A percentile compares a stretch with the other conserved stretches of the same genome.
phyloP scores from a whole-genome alignment of 2,797 vertebrate species.

The Poecilia picta region DNA sequence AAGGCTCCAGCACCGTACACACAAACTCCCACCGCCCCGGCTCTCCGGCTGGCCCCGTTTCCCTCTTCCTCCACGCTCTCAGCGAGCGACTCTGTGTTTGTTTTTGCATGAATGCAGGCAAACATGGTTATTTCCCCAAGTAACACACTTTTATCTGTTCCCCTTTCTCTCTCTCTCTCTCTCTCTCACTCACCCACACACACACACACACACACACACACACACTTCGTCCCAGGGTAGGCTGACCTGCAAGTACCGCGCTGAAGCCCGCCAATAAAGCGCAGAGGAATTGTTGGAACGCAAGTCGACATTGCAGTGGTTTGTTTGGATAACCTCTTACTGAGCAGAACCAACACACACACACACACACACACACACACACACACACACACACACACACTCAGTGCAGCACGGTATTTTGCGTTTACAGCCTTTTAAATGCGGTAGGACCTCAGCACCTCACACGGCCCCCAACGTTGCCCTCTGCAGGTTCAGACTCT shows the following conservation, averaged over 20 bases:
- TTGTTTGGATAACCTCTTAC: constrained; percentile 78
- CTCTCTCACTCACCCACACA: too few relatives aligned
- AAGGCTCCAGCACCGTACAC: constrained; percentile 36
- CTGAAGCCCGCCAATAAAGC: constrained; percentile 76
- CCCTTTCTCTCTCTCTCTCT: too few relatives aligned
- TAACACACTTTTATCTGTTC: constrained; percentile 22
- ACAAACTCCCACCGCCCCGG: constrained; percentile 36
- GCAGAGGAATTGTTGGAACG: constrained; percentile 74
- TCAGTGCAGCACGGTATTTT: constrained; percentile 63
- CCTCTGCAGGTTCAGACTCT: constrained; percentile 47
- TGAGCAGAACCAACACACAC: constrained; percentile 46
- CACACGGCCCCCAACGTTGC: constrained; percentile 49
- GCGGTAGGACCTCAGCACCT: constrained; percentile 47
- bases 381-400: constrained; percentile 39
- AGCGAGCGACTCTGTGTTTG: constrained; percentile 54
- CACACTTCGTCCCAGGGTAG: constrained; percentile 29
- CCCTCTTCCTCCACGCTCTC: constrained; percentile 36
- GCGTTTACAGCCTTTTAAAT: constrained; percentile 69
- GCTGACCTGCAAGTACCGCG: constrained; percentile 67
- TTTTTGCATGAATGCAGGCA: constrained; percentile 53
- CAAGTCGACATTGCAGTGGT: constrained; percentile 76
- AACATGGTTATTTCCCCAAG: constrained; percentile 7
- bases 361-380: constrained; percentile 43
- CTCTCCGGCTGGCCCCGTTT: constrained; percentile 48
- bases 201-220: not conserved